These are phyloP conservation scores for Cyphomyrmex costatus DNA, from an alignment of 1,140 invertebrate genomes.

Conservation along the genomic window DNA sequence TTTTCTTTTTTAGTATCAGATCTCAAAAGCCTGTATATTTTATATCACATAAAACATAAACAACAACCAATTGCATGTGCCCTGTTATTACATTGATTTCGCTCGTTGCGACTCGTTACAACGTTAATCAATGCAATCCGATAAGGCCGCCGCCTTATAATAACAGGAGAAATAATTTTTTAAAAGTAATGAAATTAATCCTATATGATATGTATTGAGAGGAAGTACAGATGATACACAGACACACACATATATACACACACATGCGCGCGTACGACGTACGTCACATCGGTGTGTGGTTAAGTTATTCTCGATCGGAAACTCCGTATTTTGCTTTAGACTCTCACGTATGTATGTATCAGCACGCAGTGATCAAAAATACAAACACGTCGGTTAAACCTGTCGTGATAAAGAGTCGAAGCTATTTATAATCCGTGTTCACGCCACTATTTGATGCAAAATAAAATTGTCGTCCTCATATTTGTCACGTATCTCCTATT, in stretches of 20 bases:
- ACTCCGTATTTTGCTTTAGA: constrained; percentile 35
- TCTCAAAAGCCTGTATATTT: neutral
- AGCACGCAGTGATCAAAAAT: constrained; percentile 23
- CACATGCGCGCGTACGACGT: neutral
- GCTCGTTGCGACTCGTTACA: neutral
- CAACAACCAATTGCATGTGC: neutral
- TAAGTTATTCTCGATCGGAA: constrained; percentile 4
- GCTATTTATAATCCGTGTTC: constrained; percentile 37
- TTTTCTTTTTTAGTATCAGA: neutral
- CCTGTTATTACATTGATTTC: constrained; percentile 2
- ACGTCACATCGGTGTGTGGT: neutral
- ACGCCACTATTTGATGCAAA: constrained; percentile 22
- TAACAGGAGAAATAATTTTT: constrained; percentile 2
- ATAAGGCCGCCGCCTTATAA: constrained; percentile 13
- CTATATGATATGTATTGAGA: constrained; percentile 16
- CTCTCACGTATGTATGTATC: neutral
- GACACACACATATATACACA: no score
- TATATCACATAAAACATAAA: neutral
- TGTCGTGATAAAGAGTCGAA: constrained; percentile 12
- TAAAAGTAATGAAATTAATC: neutral
- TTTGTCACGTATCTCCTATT: neutral
- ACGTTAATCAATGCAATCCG: constrained; percentile 14
- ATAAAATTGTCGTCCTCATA: neutral
- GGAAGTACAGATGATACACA: neutral
- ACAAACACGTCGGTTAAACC: constrained; percentile 33